A percentile compares a stretch with the other conserved stretches of the same genome.
phyloP scores from a whole-genome alignment of 2,797 vertebrate genomes.

The Hafferia zeledoni region DNA sequence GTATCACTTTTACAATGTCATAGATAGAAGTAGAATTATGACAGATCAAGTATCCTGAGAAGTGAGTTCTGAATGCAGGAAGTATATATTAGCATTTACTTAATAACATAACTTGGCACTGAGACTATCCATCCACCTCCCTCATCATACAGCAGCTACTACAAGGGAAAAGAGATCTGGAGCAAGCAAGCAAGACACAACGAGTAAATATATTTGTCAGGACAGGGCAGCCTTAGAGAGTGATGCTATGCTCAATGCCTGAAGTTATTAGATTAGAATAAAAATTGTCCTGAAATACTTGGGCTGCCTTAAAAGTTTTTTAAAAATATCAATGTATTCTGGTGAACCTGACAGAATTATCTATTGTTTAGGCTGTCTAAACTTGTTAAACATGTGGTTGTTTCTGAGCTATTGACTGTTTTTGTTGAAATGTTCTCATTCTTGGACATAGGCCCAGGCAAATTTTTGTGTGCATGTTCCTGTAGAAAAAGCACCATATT shows the following conservation, averaged over 20 bases:
- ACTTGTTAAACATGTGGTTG: neutral
- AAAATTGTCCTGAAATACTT: neutral
- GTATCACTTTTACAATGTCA: neutral
- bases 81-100: neutral
- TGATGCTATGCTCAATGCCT: neutral
- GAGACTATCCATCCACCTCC: neutral
- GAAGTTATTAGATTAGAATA: neutral
- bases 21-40: neutral
- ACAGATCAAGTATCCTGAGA: neutral
- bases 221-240: neutral
- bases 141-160: neutral
- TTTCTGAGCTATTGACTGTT: neutral
- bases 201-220: neutral
- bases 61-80: neutral
- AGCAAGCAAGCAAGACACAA: neutral
- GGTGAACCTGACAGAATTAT: neutral
- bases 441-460: neutral
- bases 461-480: neutral
- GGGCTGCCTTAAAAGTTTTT: neutral
- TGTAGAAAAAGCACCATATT: neutral
- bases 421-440: neutral
- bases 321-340: neutral
- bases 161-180: neutral
- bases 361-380: neutral
- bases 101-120: neutral